Evolutionary conservation across 2,113 vertebrate species (phyloP).

Genomic region (Archilochus colubris): DNA sequence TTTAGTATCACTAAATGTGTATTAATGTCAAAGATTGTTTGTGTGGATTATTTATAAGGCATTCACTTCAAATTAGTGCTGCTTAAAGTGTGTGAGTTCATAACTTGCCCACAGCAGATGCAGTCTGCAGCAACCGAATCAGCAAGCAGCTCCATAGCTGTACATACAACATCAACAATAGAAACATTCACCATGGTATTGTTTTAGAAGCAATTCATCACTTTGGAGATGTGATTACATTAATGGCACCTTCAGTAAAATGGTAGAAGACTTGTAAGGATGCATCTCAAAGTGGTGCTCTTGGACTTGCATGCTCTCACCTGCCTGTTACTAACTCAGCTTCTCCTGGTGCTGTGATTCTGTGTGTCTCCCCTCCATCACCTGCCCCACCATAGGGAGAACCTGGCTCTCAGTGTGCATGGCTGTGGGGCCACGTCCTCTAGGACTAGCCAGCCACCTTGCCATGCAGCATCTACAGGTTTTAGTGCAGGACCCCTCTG

Average conservation of each 20-base stretch:
- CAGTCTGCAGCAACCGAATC: constrained; percentile 36
- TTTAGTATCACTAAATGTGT: constrained; percentile 68
- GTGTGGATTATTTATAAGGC: constrained; percentile 73
- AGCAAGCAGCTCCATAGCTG: not conserved
- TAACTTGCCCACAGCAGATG: constrained; percentile 56
- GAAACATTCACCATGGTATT: constrained; percentile 40
- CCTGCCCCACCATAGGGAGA: not conserved
- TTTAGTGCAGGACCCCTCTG: not conserved
- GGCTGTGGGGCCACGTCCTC: not conserved
- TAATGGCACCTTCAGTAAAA: constrained; percentile 48
- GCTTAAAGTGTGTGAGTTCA: constrained; percentile 54
- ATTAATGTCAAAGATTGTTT: constrained; percentile 59
- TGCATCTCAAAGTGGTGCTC: constrained; percentile 5
- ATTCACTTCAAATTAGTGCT: constrained; percentile 70
- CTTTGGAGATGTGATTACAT: constrained; percentile 43
- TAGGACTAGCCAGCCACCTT: not conserved
- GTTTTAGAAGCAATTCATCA: constrained; percentile 40
- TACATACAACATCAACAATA: constrained; percentile 38
- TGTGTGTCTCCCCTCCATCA: not conserved
- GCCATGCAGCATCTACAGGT: fast-evolving
- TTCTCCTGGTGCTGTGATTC: not conserved
- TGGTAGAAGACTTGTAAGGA: constrained; percentile 38
- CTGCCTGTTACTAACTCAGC: not conserved
- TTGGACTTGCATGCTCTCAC: not conserved
- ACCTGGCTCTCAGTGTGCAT: not conserved